phyloP scores from a whole-genome alignment of 1,140 invertebrate genomes.

The Arctopsyche grandis region DNA sequence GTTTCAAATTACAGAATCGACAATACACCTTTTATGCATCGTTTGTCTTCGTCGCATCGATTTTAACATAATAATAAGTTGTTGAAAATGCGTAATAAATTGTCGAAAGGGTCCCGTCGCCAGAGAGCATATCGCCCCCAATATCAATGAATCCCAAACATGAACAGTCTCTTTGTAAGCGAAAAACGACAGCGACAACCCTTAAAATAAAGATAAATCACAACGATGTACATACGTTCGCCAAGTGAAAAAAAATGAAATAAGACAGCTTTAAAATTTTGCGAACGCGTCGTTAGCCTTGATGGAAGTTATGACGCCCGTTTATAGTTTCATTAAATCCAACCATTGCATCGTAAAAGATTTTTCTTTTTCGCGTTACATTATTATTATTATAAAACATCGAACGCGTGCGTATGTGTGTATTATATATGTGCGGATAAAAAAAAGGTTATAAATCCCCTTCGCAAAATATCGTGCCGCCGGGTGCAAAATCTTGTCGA shows the following conservation, averaged over 20 bases:
- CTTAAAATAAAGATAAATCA: background rate
- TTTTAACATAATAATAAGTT: conserved; percentile 3
- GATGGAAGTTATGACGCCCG: conserved; percentile 13
- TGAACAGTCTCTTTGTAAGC: too few relatives aligned
- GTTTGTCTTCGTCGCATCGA: background rate
- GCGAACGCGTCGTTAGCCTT: conserved; percentile 10
- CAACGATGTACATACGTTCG: background rate
- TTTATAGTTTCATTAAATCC: conserved; percentile 25
- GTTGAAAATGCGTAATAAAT: background rate
- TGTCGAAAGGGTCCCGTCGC: background rate
- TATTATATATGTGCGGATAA: background rate
- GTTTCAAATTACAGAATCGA: too few relatives aligned
- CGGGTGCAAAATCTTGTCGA: conserved; percentile 37
- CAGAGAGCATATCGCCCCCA: background rate
- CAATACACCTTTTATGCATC: too few relatives aligned
- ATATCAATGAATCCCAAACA: background rate
- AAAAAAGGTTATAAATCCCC: conserved; percentile 36
- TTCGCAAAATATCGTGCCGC: conserved; percentile 30
- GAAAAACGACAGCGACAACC: too few relatives aligned
- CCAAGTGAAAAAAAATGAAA: background rate
- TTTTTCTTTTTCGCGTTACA: conserved; percentile 5
- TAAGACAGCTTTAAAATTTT: background rate
- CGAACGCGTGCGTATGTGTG: background rate
- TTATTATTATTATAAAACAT: conserved; percentile 22
- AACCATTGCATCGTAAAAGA: conserved; percentile 17